phyloP scores from a whole-genome alignment of 2,113 vertebrate genomes.

The Grammatotria lemairii region DNA sequence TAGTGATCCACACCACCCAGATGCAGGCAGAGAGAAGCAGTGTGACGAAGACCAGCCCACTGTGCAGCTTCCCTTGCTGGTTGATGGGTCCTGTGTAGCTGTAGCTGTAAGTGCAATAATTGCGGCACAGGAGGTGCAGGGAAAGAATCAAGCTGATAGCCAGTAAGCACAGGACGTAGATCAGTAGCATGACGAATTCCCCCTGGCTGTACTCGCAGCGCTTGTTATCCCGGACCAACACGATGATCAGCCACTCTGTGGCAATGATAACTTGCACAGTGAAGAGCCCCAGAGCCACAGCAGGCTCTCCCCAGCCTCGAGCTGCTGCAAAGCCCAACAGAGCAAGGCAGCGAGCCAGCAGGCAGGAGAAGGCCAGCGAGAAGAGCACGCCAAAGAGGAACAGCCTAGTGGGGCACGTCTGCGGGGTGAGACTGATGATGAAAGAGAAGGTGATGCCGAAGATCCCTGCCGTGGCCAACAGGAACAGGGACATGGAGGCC shows the following conservation, averaged over 20 bases:
- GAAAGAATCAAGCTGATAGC: constrained; percentile 66
- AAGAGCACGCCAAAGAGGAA: constrained; percentile 87
- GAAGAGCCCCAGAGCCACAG: constrained; percentile 71
- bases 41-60: constrained; percentile 73
- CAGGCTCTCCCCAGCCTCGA: constrained; percentile 67
- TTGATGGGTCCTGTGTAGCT: constrained; percentile 49
- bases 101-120: constrained; percentile 54
- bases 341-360: constrained; percentile 74
- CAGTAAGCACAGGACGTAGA: constrained; percentile 84
- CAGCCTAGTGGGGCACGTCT: constrained; percentile 80
- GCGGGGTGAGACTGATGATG: constrained; percentile 70
- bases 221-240: constrained; percentile 52
- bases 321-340: constrained; percentile 69
- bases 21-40: constrained; percentile 72
- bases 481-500: constrained; percentile 75
- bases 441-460: constrained; percentile 88
- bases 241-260: constrained; percentile 75
- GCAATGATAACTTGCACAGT: constrained; percentile 82
- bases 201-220: constrained; percentile 61
- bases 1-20: constrained; percentile 85
- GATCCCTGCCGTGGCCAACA: constrained; percentile 77
- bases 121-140: constrained; percentile 61
- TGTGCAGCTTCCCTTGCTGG: constrained; percentile 68
- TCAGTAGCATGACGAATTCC: constrained; percentile 85
- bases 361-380: constrained; percentile 83